Conservation (phyloP, 2,888 invertebrate genomes). For the Flexamia atlantica region DNA sequence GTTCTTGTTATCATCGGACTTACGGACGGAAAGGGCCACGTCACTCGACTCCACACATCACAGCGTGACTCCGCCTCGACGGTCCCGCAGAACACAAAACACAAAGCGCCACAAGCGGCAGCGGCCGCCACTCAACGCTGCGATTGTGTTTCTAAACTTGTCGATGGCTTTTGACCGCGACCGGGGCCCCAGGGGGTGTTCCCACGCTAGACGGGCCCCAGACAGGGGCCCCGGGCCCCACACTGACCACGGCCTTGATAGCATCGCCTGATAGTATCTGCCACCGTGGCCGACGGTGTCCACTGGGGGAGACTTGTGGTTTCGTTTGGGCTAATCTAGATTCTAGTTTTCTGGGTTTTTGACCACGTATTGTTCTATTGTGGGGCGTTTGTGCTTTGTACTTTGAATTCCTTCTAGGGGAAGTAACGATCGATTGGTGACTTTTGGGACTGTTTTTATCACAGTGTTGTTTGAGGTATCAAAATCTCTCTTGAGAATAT, state of each 20-base stretch:
- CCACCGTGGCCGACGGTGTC: not conserved
- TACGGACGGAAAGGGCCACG: no score
- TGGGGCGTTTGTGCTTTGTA: not conserved
- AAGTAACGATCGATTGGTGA: no score
- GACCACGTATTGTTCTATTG: not conserved
- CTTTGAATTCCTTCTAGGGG: no score
- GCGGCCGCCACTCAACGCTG: not conserved
- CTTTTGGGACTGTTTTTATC: no score
- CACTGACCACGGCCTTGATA: conserved; percentile 3
- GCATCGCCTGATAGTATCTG: not conserved
- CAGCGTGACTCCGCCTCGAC: no score
- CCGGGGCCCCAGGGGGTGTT: not conserved
- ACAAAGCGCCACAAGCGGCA: not conserved
- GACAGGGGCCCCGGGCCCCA: not conserved
- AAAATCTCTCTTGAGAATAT: no score
- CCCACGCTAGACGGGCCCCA: not conserved
- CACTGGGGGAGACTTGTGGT: not conserved
- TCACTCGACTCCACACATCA: no score
- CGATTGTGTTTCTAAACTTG: conserved; percentile 23
- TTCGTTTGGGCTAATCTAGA: not conserved
- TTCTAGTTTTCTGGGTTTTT: not conserved
- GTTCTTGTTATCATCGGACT: no score
- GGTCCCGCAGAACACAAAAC: no score
- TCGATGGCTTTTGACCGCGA: conserved; percentile 26
- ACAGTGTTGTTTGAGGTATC: no score